These are phyloP conservation scores for Lepidurus couesii DNA, from an alignment of 1,140 invertebrate species.

Conservation along the genomic window DNA sequence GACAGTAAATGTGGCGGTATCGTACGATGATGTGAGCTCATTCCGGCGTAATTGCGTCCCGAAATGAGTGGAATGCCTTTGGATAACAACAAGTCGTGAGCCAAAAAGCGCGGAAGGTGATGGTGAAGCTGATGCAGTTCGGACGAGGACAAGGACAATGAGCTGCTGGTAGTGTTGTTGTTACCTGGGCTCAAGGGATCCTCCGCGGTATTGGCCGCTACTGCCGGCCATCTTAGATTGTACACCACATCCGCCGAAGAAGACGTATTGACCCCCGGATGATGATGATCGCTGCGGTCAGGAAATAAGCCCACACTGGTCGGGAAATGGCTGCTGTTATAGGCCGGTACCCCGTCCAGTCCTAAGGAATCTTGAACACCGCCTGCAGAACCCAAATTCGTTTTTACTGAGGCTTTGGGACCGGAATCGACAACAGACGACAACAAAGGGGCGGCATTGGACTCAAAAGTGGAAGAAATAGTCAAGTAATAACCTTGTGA, in stretches of 20 bases:
- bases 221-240: neutral
- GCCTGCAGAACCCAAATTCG: neutral
- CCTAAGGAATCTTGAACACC: neutral
- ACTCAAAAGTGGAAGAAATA: neutral
- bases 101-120: conserved; percentile 7
- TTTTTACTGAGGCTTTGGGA: too few relatives aligned
- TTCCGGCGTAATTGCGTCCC: neutral
- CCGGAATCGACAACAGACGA: too few relatives aligned
- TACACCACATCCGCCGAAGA: neutral
- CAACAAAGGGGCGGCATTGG: too few relatives aligned
- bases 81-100: conserved; percentile 21
- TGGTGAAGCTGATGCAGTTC: conserved; percentile 3
- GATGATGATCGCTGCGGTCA: neutral
- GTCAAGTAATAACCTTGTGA: neutral
- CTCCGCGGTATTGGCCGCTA: neutral
- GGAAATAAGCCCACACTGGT: neutral
- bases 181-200: conserved; percentile 15
- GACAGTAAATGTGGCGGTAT: neutral
- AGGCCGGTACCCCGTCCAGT: neutral
- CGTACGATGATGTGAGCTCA: neutral
- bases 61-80: neutral
- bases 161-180: conserved; percentile 6
- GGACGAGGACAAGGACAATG: neutral
- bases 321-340: neutral
- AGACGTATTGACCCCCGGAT: neutral